These are phyloP conservation scores for Zaprionus gabonicus DNA, from an alignment of 1,140 invertebrate species.

Conservation along the genomic window DNA sequence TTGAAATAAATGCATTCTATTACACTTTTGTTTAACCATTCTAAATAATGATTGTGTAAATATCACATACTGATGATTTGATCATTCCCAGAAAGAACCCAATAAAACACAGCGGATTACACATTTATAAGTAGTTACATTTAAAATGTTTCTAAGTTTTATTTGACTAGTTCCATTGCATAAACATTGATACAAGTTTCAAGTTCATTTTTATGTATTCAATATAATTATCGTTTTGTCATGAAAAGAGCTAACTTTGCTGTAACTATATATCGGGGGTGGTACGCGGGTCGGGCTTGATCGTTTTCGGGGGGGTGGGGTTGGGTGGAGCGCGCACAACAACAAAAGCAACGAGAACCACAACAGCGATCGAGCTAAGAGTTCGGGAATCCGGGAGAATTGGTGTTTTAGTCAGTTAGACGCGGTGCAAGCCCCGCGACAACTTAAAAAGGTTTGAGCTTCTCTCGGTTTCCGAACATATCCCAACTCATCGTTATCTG, in stretches of 20 bases:
- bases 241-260: slow-evolving; percentile 51
- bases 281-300: not conserved
- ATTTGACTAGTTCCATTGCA: slow-evolving; percentile 83
- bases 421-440: slow-evolving; percentile 23
- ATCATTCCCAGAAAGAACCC: not conserved
- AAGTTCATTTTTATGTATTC: slow-evolving; percentile 60
- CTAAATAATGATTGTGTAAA: not conserved
- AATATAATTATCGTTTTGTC: slow-evolving; percentile 49
- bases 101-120: slow-evolving; percentile 49
- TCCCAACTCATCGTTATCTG: slow-evolving; percentile 54
- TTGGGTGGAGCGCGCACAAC: not conserved
- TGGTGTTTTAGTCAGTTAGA: slow-evolving; percentile 77
- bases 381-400: slow-evolving; percentile 64
- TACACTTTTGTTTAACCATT: not conserved
- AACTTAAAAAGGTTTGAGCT: slow-evolving; percentile 80
- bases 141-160: slow-evolving; percentile 83
- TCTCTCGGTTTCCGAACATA: slow-evolving; percentile 53
- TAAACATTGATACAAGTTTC: slow-evolving; percentile 81
- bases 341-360: slow-evolving; percentile 1
- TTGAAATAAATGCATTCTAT: not conserved
- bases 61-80: not conserved
- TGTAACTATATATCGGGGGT: slow-evolving; percentile 26
- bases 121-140: slow-evolving; percentile 75
- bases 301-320: not conserved
- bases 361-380: slow-evolving; percentile 55